Evolutionary conservation across 64 coral and sea anemone species (phyloP), one percentile per base, ranked within the genome.

Genomic region (Acropora tenuis): DNA sequence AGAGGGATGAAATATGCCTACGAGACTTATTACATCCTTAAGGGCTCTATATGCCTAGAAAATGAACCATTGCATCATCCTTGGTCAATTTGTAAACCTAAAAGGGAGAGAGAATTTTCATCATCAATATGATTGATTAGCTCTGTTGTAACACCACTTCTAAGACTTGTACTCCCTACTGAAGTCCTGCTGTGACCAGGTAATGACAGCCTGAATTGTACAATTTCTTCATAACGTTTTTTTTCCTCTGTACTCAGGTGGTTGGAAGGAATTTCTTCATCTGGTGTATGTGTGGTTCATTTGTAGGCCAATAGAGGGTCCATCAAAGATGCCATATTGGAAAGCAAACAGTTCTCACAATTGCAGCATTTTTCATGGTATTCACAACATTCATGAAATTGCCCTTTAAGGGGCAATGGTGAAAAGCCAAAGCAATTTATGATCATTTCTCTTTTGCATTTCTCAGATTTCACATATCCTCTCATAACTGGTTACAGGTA

Each of bases 1-100:
- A 80, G 88, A 18, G 88, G 75, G 1, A 88, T 87, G 83, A 95
- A 90, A 69, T 95, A 95, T 75, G 82, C 82, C 0, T 95, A 74
- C 88, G 88, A 95, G 18, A 83, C 59, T 92, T 3, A 77, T 87
- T 18, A 92, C 83, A 8, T 92, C 41, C 80, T 42, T 77, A 1
- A 86, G 78, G 15, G 90, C 90, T 40, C 47, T 92, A 4, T 92
- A 92, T 41, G 75, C 67, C 2, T 16, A 87, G 48, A 44, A 87
- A 50, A 87, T 52, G 66, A n/a, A 0, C 2, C 77, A 88, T 49
- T 16, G 83, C 17, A 80, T 91, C 2, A 16, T 95, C 1, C 89
- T 91, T 88, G 93, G 89, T 1, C 88, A 90, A 80, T 90, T 90
- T 81, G 82, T 90, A 8, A 94, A 87, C 50, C 59, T 43, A 13